Percentiles rank a stretch among this genome's conserved stretches.
Evolutionary conservation across 2,888 invertebrate genomes (phyloP).

Genomic region (Sipha maydis): DNA sequence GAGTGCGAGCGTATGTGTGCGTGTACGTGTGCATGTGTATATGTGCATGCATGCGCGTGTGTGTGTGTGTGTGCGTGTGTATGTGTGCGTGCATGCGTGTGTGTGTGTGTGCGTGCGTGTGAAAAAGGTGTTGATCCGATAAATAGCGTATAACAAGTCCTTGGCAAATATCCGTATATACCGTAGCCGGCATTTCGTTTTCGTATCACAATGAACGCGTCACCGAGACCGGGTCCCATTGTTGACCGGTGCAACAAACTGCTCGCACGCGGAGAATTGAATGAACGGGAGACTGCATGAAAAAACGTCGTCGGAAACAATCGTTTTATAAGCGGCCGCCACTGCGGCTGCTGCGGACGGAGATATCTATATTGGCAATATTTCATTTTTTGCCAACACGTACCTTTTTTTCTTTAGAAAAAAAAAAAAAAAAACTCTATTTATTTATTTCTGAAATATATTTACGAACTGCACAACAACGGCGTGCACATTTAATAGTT

Average conservation of each 20-base stretch:
- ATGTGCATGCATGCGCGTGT: neutral
- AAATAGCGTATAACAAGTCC: constrained; percentile 49
- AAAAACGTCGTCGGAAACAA: neutral
- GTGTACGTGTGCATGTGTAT: neutral
- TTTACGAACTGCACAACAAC: too few relatives aligned
- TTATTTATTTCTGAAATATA: too few relatives aligned
- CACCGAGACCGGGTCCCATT: constrained; percentile 9
- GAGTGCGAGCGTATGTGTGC: too few relatives aligned
- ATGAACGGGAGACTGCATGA: neutral
- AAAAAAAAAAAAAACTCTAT: too few relatives aligned
- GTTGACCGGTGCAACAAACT: neutral
- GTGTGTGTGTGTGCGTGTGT: neutral
- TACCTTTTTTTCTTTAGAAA: too few relatives aligned
- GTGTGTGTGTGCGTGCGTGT: neutral
- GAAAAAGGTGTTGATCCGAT: constrained; percentile 51
- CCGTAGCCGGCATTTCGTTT: constrained; percentile 18
- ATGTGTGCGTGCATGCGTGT: too few relatives aligned
- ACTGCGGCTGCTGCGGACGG: neutral
- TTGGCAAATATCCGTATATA: neutral
- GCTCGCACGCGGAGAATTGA: neutral
- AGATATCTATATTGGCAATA: neutral
- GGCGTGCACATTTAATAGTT: too few relatives aligned
- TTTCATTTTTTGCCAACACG: too few relatives aligned
- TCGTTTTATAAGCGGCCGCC: neutral
- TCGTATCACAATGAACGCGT: constrained; percentile 32